Conservation (phyloP, 2,797 vertebrate species). For the Pelochelys cantorii region DNA sequence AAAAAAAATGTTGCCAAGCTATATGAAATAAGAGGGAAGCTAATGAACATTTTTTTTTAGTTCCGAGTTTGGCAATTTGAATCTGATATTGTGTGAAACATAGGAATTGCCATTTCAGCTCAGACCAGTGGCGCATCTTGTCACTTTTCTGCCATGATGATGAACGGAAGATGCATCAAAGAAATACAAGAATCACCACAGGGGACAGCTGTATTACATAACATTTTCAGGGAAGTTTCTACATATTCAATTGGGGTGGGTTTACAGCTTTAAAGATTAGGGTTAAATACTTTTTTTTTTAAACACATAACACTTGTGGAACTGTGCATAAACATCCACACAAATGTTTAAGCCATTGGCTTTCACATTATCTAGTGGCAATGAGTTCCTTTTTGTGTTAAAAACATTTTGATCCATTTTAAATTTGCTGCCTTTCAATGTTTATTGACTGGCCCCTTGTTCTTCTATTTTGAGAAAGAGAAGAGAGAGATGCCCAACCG, state of each 20-base stretch:
- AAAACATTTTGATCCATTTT: neutral
- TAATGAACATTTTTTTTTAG: slow-evolving; percentile 66
- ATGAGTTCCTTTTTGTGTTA: neutral
- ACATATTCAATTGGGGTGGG: slow-evolving; percentile 16
- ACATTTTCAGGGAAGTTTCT: slow-evolving; percentile 33
- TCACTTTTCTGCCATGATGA: neutral
- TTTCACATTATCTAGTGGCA: neutral
- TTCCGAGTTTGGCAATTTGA: slow-evolving; percentile 47
- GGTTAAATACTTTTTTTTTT: slow-evolving; percentile 22
- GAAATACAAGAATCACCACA: slow-evolving; percentile 57
- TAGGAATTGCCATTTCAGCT: slow-evolving; percentile 54
- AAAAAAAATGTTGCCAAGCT: slow-evolving; percentile 41
- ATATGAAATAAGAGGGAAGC: slow-evolving; percentile 58
- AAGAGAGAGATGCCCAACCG: neutral
- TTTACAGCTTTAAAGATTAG: slow-evolving; percentile 12
- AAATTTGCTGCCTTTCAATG: neutral
- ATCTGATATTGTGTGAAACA: slow-evolving; percentile 61
- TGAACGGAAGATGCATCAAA: slow-evolving; percentile 59
- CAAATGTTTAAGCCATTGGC: neutral
- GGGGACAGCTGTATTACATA: slow-evolving; percentile 32
- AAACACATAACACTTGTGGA: slow-evolving; percentile 17
- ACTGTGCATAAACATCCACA: neutral
- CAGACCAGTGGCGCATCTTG: slow-evolving; percentile 53
- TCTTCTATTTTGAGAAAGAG: rapidly evolving
- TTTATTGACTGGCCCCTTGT: neutral